Evolutionary conservation across 2,113 vertebrate genomes (phyloP).

Genomic region (Notiomystis cincta): DNA sequence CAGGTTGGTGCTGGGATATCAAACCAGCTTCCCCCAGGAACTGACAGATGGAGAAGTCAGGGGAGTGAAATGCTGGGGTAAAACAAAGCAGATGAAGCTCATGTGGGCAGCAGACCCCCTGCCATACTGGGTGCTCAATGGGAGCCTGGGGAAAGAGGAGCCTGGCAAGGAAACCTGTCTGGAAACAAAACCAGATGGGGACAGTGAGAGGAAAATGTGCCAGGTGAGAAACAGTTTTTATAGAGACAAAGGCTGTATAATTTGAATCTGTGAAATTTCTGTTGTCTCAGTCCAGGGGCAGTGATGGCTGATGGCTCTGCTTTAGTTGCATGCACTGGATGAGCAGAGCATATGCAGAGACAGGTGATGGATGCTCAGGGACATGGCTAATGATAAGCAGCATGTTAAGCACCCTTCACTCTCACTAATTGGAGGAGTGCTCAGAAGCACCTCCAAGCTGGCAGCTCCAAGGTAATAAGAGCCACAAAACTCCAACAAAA

Average conservation of each 20-base stretch:
- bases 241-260: not conserved
- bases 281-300: not conserved
- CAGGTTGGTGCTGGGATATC: not conserved
- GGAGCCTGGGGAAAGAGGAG: not conserved
- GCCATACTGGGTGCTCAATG: not conserved
- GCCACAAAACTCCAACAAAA: not conserved
- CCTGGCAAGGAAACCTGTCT: not conserved
- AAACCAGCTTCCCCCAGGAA: not conserved
- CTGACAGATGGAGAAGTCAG: not conserved
- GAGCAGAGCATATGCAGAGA: accelerated
- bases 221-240: not conserved
- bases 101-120: not conserved
- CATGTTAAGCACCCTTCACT: not conserved
- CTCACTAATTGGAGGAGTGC: not conserved
- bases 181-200: not conserved
- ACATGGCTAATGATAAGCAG: not conserved
- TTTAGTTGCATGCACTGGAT: accelerated
- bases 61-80: not conserved
- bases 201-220: not conserved
- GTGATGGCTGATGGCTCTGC: not conserved
- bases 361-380: not conserved
- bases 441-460: not conserved
- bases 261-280: not conserved
- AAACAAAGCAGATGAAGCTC: not conserved
- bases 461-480: not conserved